Evolutionary conservation across 2,888 invertebrate genomes (phyloP).

Genomic region (Beris morrisii): DNA sequence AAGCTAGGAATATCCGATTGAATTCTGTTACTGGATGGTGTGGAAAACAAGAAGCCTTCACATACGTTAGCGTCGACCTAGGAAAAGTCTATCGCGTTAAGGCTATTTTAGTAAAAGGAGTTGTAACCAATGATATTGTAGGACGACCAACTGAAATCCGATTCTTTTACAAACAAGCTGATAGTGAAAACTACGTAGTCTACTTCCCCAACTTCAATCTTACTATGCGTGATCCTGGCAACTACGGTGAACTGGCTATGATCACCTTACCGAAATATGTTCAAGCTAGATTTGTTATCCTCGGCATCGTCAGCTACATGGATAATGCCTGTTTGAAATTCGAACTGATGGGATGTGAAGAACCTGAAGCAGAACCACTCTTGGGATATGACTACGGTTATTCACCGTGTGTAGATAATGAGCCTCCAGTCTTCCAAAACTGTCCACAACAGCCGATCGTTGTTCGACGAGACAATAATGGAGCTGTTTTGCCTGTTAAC

Average conservation of each 20-base stretch:
- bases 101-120: conserved; percentile 90
- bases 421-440: conserved; percentile 94
- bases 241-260: conserved; percentile 95
- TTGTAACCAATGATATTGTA: conserved; percentile 92
- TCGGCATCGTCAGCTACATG: conserved; percentile 95
- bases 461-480: conserved; percentile 84
- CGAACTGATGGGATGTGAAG: conserved; percentile 94
- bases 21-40: conserved; percentile 96
- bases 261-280: conserved; percentile 93
- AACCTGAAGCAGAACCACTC: conserved; percentile 77
- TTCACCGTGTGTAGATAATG: conserved; percentile 92
- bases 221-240: conserved; percentile 93
- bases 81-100: conserved; percentile 91
- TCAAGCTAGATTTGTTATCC: conserved; percentile 88
- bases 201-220: conserved; percentile 96
- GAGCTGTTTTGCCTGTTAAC: conserved; percentile 87
- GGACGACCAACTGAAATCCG: conserved; percentile 95
- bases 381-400: conserved; percentile 91
- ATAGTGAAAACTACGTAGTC: conserved; percentile 92
- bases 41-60: conserved; percentile 95
- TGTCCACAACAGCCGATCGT: conserved; percentile 92
- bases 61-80: conserved; percentile 92
- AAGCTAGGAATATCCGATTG: conserved; percentile 83
- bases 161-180: conserved; percentile 95
- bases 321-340: conserved; percentile 95